A percentile compares a stretch with the other conserved stretches of the same genome.
Evolutionary conservation across 2,888 invertebrate species (phyloP).

Genomic region (Oconnorella tubifera): DNA sequence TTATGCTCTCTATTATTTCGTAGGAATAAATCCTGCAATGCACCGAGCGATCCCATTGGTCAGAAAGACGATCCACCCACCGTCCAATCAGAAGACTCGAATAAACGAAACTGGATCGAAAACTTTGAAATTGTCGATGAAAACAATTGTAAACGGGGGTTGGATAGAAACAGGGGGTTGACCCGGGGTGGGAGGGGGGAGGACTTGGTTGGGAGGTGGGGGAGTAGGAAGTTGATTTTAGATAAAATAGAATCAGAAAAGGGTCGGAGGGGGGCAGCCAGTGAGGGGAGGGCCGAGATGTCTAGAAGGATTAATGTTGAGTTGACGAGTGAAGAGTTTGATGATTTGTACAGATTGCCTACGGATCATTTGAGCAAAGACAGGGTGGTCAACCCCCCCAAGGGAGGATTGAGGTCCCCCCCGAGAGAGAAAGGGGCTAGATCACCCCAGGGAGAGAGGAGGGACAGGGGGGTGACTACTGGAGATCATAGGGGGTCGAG

Average conservation of each 20-base stretch:
- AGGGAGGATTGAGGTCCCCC: too few species aligned
- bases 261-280: not conserved
- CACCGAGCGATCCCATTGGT: not conserved
- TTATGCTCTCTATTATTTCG: not conserved
- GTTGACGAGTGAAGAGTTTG: conserved; percentile 40
- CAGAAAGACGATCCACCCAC: not conserved
- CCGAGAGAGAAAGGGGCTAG: too few species aligned
- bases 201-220: not conserved
- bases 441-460: too few species aligned
- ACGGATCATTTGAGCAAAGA: conserved; percentile 40
- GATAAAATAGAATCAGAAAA: conserved; percentile 26
- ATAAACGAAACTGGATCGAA: conserved; percentile 2
- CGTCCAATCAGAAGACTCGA: not conserved
- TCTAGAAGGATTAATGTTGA: conserved; percentile 13
- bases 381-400: not conserved
- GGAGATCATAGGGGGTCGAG: too few species aligned
- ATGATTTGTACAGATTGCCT: conserved; percentile 43
- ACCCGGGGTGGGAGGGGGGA: not conserved
- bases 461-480: too few species aligned
- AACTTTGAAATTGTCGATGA: not conserved
- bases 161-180: conserved; percentile 2
- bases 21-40: not conserved
- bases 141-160: not conserved
- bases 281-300: not conserved
- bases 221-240: conserved; percentile 24